Conservation (phyloP, 2,797 vertebrate species). For the Periparus ater region DNA sequence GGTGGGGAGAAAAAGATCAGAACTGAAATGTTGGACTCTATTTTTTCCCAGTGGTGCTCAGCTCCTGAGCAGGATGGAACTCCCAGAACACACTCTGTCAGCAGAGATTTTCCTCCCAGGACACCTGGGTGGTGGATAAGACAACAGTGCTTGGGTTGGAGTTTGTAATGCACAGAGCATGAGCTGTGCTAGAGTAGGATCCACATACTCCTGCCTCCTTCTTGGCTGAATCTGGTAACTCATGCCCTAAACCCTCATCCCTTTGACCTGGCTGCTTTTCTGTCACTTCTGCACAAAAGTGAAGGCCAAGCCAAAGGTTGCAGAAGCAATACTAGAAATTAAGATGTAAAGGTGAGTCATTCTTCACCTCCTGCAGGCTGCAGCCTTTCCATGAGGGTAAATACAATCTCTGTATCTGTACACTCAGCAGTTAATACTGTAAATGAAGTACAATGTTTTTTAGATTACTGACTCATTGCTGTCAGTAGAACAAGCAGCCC, state of each 20-base stretch:
- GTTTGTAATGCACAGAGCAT: not conserved
- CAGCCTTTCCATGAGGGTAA: not conserved
- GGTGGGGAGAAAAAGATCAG: not conserved
- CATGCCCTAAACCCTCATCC: not conserved
- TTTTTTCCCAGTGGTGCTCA: not conserved
- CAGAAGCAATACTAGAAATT: not conserved
- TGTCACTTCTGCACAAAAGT: not conserved
- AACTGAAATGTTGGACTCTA: not conserved
- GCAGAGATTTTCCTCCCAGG: not conserved
- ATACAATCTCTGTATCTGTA: not conserved
- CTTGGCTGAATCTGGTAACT: not conserved
- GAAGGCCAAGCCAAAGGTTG: not conserved
- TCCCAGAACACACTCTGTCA: not conserved
- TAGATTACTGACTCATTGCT: slow-evolving; percentile 18
- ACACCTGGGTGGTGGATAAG: not conserved
- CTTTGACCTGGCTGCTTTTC: not conserved
- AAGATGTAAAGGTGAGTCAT: not conserved
- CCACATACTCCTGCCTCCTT: accelerated
- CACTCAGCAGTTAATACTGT: slow-evolving; percentile 24
- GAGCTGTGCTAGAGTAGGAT: not conserved
- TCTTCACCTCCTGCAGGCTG: not conserved
- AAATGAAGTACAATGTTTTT: not conserved
- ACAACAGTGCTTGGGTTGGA: not conserved
- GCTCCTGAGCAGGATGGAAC: not conserved
- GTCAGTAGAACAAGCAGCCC: slow-evolving; percentile 9